Conservation (phyloP, 2,888 invertebrate species). For the Caenorhabditis sp. region DNA sequence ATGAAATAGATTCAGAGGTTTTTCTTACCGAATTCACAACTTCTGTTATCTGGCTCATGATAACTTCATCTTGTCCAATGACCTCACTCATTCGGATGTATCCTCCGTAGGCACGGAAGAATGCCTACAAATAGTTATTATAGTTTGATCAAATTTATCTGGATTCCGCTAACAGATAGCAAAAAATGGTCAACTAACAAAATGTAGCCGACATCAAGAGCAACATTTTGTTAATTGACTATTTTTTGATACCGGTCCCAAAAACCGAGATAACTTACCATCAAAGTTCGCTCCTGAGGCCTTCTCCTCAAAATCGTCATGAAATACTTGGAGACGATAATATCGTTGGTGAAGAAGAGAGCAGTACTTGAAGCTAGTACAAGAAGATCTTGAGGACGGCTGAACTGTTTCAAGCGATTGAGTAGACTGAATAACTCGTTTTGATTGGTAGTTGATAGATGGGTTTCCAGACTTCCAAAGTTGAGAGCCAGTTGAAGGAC, state of each 20-base stretch:
- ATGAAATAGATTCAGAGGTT: too few relatives aligned
- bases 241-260: too few relatives aligned
- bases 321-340: not conserved
- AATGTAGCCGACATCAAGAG: too few relatives aligned
- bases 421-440: not conserved
- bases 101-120: too few relatives aligned
- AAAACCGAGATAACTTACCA: too few relatives aligned
- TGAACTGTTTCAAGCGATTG: not conserved
- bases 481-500: not conserved
- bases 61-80: too few relatives aligned
- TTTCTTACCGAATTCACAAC: not conserved
- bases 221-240: too few relatives aligned
- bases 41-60: not conserved
- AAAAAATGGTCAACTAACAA: too few relatives aligned
- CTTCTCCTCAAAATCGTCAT: not conserved
- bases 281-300: not conserved
- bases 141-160: too few relatives aligned
- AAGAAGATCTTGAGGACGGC: not conserved
- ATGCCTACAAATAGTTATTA: too few relatives aligned
- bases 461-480: not conserved
- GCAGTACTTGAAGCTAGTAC: not conserved
- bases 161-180: too few relatives aligned
- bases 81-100: too few relatives aligned
- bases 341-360: not conserved
- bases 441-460: not conserved